Percentiles rank a stretch among this genome's conserved stretches.
These are phyloP conservation scores for Manis crassicaudata DNA, from an alignment of 2,797 vertebrate genomes.

Conservation along the genomic window DNA sequence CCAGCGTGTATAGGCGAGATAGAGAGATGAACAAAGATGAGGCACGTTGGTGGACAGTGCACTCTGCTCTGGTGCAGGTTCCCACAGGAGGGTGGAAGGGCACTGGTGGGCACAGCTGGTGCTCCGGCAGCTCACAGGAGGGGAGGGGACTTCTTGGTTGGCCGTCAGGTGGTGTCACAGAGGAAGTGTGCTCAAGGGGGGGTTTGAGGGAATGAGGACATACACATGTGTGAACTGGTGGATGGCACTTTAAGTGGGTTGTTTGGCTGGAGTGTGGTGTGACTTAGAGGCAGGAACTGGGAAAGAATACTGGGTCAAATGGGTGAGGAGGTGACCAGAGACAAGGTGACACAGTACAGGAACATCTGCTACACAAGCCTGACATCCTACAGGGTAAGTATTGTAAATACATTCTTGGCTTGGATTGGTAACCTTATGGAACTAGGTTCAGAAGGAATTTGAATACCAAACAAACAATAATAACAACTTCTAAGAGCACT, in stretches of 20 bases:
- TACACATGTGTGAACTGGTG: background rate
- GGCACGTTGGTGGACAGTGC: background rate
- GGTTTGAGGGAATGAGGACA: background rate
- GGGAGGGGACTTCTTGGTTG: background rate
- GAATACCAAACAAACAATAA: background rate
- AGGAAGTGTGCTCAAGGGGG: background rate
- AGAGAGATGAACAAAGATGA: background rate
- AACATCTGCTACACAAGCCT: background rate
- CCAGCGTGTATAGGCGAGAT: accelerated
- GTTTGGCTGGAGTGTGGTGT: background rate
- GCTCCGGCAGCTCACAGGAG: background rate
- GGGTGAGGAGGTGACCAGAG: background rate
- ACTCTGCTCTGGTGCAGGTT: background rate
- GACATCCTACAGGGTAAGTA: background rate
- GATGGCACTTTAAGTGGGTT: background rate
- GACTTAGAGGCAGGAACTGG: background rate
- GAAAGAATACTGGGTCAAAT: background rate
- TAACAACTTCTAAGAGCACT: background rate
- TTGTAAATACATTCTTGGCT: background rate
- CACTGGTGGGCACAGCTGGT: background rate
- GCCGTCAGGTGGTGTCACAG: background rate
- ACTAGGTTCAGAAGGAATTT: background rate
- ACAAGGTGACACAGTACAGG: background rate
- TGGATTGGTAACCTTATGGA: background rate
- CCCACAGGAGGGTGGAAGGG: background rate